phyloP scores from a whole-genome alignment of 2,888 invertebrate species.

The Adineta ricciae region DNA sequence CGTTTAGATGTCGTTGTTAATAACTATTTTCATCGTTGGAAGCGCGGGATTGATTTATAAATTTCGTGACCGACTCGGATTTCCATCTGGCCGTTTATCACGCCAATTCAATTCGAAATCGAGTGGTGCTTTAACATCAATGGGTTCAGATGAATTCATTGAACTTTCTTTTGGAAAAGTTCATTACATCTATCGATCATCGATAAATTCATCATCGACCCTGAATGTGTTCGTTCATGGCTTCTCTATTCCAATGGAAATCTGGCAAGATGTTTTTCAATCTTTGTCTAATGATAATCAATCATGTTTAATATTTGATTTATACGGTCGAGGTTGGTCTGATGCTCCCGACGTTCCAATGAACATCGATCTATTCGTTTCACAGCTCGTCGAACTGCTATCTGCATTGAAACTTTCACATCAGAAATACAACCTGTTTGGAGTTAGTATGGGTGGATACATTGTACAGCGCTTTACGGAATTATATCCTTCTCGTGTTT shows the following conservation, averaged over 20 bases:
- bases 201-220: background rate
- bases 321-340: conserved; percentile 14
- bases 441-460: conserved; percentile 3
- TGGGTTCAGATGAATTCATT: background rate
- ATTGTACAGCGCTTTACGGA: background rate
- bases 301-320: background rate
- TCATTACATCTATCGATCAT: background rate
- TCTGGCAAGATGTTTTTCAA: background rate
- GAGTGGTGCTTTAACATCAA: background rate
- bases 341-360: background rate
- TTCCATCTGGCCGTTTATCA: background rate
- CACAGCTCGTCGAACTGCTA: background rate
- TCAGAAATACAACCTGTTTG: background rate
- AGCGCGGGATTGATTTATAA: background rate
- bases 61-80: background rate
- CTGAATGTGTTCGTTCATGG: conserved; percentile 13
- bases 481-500: background rate
- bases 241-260: background rate
- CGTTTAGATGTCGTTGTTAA: background rate
- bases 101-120: background rate
- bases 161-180: conserved; percentile 4
- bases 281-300: background rate
- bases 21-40: background rate
- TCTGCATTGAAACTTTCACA: background rate
- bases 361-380: background rate